Evolutionary conservation across 2,888 invertebrate species (phyloP).

Genomic region (Pandemis heparana): DNA sequence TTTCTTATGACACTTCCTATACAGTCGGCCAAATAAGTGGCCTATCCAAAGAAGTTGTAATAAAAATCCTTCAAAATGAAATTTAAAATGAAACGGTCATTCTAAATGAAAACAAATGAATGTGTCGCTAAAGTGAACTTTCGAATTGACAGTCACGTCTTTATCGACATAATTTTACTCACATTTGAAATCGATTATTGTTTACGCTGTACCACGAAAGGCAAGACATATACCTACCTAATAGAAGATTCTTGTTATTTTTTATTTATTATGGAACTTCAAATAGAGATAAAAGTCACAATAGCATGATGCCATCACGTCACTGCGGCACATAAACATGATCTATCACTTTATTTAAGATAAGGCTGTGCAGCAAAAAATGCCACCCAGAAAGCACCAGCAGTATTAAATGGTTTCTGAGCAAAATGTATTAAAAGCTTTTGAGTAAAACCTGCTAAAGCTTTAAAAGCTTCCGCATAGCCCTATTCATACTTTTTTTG

Average conservation of each 20-base stretch:
- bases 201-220: too few relatives aligned
- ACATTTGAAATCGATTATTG: too few relatives aligned
- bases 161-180: too few relatives aligned
- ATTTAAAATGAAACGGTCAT: too few relatives aligned
- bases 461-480: slow-evolving; percentile 1
- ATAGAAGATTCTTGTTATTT: not conserved
- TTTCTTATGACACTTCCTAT: too few relatives aligned
- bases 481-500: not conserved
- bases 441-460: not conserved
- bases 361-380: slow-evolving; percentile 47
- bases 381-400: slow-evolving; percentile 41
- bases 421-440: not conserved
- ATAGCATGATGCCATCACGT: slow-evolving; percentile 14
- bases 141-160: too few relatives aligned
- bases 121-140: too few relatives aligned
- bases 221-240: too few relatives aligned
- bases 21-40: too few relatives aligned
- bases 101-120: too few relatives aligned
- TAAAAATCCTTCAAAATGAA: too few relatives aligned
- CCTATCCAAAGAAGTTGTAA: too few relatives aligned
- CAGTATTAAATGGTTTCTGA: not conserved
- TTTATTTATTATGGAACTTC: not conserved
- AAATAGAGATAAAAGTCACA: slow-evolving; percentile 26
- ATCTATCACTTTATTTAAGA: slow-evolving; percentile 47
- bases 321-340: not conserved